These are phyloP conservation scores for Unio delphinus DNA, from an alignment of 2,888 invertebrate genomes.

Conservation along the genomic window DNA sequence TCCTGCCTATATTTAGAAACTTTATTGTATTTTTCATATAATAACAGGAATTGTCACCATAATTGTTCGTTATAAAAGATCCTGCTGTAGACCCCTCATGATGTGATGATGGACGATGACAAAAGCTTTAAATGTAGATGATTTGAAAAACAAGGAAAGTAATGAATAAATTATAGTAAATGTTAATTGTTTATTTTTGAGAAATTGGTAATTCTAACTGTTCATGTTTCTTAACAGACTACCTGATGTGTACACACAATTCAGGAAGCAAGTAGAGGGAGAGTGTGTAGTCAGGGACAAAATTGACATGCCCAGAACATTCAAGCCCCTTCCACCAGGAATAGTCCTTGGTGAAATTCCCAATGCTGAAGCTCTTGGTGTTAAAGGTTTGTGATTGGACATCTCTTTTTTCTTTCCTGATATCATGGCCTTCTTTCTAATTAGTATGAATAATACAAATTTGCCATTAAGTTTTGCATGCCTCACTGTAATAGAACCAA, in stretches of 20 bases:
- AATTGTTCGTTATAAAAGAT: too few relatives aligned
- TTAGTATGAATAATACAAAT: background rate
- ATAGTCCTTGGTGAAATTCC: constrained; percentile 53
- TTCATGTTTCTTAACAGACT: constrained; percentile 28
- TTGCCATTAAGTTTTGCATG: background rate
- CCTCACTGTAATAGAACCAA: background rate
- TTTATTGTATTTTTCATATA: too few relatives aligned
- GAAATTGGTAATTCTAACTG: too few relatives aligned
- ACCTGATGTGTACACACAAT: constrained; percentile 65
- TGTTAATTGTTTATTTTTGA: too few relatives aligned
- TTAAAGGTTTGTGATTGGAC: constrained; percentile 29
- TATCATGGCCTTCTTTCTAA: background rate
- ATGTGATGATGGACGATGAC: too few relatives aligned
- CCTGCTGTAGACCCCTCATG: too few relatives aligned
- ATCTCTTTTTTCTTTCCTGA: constrained; percentile 1
- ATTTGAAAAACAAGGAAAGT: too few relatives aligned
- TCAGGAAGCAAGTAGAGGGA: constrained; percentile 57
- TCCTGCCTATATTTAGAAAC: too few relatives aligned
- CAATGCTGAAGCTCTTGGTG: constrained; percentile 38
- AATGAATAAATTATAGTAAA: too few relatives aligned
- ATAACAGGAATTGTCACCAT: too few relatives aligned
- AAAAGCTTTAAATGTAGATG: too few relatives aligned
- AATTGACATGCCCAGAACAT: constrained; percentile 44
- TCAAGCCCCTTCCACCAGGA: constrained; percentile 58
- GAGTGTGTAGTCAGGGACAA: constrained; percentile 39